These are phyloP conservation scores for Scaptomyza tumidula DNA, from an alignment of 2,888 invertebrate species.

Conservation along the genomic window DNA sequence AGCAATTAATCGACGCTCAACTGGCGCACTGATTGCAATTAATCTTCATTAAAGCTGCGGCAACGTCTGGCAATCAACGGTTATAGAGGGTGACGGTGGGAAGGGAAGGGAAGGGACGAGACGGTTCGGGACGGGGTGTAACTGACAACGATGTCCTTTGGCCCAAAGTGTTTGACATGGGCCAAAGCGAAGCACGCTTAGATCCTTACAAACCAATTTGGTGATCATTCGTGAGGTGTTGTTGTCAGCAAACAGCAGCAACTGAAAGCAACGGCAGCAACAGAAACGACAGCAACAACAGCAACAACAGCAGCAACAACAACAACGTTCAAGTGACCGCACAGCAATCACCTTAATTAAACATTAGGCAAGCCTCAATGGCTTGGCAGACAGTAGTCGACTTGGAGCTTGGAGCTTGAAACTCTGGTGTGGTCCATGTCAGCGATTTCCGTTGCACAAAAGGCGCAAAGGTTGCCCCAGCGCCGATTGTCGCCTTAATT, in stretches of 20 bases:
- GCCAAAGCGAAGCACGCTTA: slow-evolving; percentile 62
- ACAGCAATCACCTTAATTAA: slow-evolving; percentile 81
- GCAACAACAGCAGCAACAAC: slow-evolving; percentile 43
- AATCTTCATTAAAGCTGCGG: slow-evolving; percentile 83
- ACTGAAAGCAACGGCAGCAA: slow-evolving; percentile 25
- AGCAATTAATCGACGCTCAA: slow-evolving; percentile 83
- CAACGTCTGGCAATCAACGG: slow-evolving; percentile 42
- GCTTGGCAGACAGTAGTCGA: slow-evolving; percentile 32
- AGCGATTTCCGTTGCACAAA: slow-evolving; percentile 81
- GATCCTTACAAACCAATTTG: slow-evolving; percentile 80
- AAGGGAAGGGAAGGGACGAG: not conserved
- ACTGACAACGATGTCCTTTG: slow-evolving; percentile 60
- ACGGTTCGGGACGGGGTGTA: not conserved
- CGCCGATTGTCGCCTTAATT: slow-evolving; percentile 76
- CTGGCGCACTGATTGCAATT: slow-evolving; percentile 83
- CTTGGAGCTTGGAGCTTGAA: slow-evolving; percentile 34
- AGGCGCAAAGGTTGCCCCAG: slow-evolving; percentile 77
- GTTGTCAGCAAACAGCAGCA: slow-evolving; percentile 55
- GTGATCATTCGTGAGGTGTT: slow-evolving; percentile 75
- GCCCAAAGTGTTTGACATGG: slow-evolving; percentile 75
- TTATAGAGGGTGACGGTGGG: not conserved
- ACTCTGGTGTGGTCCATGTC: slow-evolving; percentile 81
- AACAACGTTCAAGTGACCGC: slow-evolving; percentile 67
- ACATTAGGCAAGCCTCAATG: slow-evolving; percentile 79
- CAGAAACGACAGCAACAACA: slow-evolving; percentile 44